Percentiles rank a stretch among this genome's conserved stretches.
These are phyloP conservation scores for Thyatira batis DNA, from an alignment of 2,888 invertebrate species.

Conservation along the genomic window DNA sequence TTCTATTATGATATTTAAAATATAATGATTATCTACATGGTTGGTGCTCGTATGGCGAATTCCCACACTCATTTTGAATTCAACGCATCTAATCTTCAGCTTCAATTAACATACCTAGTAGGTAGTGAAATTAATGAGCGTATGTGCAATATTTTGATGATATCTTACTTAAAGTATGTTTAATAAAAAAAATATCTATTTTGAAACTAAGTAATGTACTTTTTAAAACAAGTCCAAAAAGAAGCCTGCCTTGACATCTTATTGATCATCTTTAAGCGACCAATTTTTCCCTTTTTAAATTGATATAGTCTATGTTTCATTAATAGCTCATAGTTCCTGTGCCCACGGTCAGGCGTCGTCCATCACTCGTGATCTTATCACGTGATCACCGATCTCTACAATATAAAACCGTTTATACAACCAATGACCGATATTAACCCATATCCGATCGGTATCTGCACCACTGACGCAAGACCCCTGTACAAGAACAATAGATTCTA, in stretches of 20 bases:
- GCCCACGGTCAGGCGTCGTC: constrained; percentile 58
- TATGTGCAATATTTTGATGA: neutral
- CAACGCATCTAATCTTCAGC: constrained; percentile 46
- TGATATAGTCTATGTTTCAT: constrained; percentile 26
- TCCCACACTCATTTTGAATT: constrained; percentile 60
- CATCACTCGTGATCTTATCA: constrained; percentile 75
- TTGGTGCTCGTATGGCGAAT: constrained; percentile 62
- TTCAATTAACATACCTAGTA: constrained; percentile 54
- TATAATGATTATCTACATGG: constrained; percentile 66
- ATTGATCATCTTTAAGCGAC: neutral
- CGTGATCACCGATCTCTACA: constrained; percentile 66
- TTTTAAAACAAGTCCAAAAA: neutral
- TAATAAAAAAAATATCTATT: no score
- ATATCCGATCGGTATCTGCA: constrained; percentile 66
- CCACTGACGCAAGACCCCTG: constrained; percentile 47
- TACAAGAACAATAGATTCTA: constrained; percentile 19
- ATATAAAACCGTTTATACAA: constrained; percentile 77
- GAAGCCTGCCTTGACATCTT: neutral
- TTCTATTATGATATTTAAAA: constrained; percentile 81
- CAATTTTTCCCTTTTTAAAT: neutral
- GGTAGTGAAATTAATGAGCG: constrained; percentile 20
- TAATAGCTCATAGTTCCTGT: constrained; percentile 59
- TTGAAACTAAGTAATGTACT: no score
- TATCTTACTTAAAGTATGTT: no score
- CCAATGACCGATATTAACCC: constrained; percentile 69